These are phyloP conservation scores for Coreius guichenoti DNA, from an alignment of 2,797 vertebrate genomes.

Conservation along the genomic window DNA sequence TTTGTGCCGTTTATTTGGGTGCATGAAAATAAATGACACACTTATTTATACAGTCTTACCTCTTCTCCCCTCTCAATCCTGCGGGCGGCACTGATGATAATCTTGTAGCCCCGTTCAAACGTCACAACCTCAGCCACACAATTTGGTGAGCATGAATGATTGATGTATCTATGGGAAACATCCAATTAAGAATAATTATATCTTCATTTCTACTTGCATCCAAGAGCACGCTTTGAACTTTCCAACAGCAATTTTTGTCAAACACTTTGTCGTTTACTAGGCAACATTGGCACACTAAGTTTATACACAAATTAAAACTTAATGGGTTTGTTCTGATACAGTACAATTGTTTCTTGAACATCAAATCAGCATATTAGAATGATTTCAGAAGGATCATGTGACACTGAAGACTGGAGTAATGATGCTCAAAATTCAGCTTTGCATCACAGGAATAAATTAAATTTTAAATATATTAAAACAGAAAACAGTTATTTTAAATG, in stretches of 20 bases:
- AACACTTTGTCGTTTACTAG: neutral
- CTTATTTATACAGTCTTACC: conserved; percentile 72
- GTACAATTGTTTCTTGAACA: neutral
- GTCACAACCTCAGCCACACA: conserved; percentile 98
- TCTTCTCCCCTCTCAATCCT: conserved; percentile 97
- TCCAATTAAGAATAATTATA: neutral
- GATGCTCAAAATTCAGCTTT: neutral
- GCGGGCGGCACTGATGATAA: conserved; percentile 95
- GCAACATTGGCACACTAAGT: neutral
- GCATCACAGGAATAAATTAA: neutral
- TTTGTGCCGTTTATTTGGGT: neutral
- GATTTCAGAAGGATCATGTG: neutral
- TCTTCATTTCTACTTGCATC: neutral
- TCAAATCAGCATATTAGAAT: neutral
- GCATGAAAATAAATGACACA: neutral
- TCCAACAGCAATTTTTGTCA: neutral
- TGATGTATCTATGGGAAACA: conserved; percentile 86
- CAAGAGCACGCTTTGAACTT: neutral
- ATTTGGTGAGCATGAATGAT: conserved; percentile 97
- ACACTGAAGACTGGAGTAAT: neutral
- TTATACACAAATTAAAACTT: neutral
- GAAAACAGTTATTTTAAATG: neutral
- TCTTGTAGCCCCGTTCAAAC: conserved; percentile 97
- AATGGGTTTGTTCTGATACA: neutral
- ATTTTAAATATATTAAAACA: neutral